Evolutionary conservation across 2,797 vertebrate species (phyloP).

Genomic region (Anniella stebbinsi): DNA sequence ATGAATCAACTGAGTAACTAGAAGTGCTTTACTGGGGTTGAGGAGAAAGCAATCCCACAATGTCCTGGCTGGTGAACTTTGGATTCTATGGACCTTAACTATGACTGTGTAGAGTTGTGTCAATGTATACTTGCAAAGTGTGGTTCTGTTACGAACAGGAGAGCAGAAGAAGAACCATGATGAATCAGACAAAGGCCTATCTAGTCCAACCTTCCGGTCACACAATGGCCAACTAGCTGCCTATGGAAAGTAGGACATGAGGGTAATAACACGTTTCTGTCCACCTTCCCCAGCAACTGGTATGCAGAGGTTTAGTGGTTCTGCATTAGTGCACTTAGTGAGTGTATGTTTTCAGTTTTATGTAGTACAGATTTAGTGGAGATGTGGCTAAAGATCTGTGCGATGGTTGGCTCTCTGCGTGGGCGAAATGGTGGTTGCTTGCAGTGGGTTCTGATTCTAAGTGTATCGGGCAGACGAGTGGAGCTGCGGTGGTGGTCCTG

Average conservation of each 20-base stretch:
- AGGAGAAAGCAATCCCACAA: not conserved
- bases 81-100: not conserved
- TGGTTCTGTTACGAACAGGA: too few species aligned
- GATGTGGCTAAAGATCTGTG: not conserved
- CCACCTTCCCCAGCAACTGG: too few species aligned
- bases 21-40: not conserved
- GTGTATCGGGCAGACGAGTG: not conserved
- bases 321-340: not conserved
- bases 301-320: not conserved
- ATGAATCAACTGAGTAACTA: not conserved
- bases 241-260: too few species aligned
- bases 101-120: not conserved
- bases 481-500: not conserved
- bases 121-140: not conserved
- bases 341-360: not conserved
- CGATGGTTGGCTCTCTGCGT: not conserved
- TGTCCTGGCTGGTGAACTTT: not conserved
- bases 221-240: too few species aligned
- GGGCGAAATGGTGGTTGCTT: not conserved
- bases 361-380: not conserved
- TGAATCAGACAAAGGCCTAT: too few species aligned
- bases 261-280: too few species aligned
- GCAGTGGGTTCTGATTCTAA: not conserved
- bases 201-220: too few species aligned
- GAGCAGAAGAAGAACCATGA: too few species aligned